These are phyloP conservation scores for Agriotes lineatus DNA, from an alignment of 2,888 invertebrate species.

Conservation along the genomic window DNA sequence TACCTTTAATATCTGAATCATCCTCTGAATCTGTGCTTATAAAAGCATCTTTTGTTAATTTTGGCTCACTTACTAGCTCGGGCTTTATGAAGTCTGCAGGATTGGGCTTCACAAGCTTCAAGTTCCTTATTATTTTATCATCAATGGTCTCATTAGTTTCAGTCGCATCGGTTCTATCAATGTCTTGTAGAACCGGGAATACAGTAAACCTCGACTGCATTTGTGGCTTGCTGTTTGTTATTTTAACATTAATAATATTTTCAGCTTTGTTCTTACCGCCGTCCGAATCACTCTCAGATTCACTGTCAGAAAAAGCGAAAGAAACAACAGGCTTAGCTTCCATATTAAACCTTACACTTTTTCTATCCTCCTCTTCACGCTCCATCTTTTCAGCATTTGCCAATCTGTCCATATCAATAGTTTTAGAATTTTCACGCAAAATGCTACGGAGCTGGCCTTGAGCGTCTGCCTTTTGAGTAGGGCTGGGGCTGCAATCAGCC, in stretches of 20 bases:
- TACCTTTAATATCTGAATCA: conserved; percentile 61
- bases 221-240: conserved; percentile 47
- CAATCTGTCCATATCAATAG: conserved; percentile 59
- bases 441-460: conserved; percentile 70
- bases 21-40: conserved; percentile 67
- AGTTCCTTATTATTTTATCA: conserved; percentile 32
- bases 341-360: conserved; percentile 79
- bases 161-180: neutral
- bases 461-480: conserved; percentile 42
- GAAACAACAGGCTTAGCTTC: conserved; percentile 66
- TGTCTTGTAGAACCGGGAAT: conserved; percentile 50
- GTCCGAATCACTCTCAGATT: conserved; percentile 56
- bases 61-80: conserved; percentile 69
- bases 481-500: conserved; percentile 44
- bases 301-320: conserved; percentile 62
- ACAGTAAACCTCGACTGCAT: conserved; percentile 57
- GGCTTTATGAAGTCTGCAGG: conserved; percentile 73
- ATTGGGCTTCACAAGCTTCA: conserved; percentile 70
- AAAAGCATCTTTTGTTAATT: conserved; percentile 58
- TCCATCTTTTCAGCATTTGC: conserved; percentile 58
- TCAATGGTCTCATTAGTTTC: neutral
- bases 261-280: conserved; percentile 49
- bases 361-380: conserved; percentile 79
- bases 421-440: conserved; percentile 66
- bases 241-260: conserved; percentile 57